Conservation (phyloP, 2,888 invertebrate species). For the Lasioglossum villosulum region DNA sequence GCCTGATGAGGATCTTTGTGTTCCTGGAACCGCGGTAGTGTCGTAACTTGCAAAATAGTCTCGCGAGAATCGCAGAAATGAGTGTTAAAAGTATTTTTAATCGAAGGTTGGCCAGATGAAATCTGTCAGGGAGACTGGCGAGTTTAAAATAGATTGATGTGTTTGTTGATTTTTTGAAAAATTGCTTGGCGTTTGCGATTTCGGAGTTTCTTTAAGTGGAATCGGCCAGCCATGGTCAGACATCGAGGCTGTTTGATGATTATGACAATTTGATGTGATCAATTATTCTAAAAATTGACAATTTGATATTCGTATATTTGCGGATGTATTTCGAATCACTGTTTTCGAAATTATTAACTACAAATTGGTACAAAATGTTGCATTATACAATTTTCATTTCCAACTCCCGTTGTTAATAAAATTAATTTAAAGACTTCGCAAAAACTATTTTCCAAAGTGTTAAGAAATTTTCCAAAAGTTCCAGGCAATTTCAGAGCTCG, state of each 20-base stretch:
- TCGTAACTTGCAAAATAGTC: not conserved
- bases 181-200: not conserved
- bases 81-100: not conserved
- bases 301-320: not conserved
- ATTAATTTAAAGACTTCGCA: too few relatives aligned
- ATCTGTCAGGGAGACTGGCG: not conserved
- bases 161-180: not conserved
- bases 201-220: not conserved
- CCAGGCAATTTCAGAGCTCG: not conserved
- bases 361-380: not conserved
- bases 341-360: not conserved
- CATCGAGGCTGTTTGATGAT: too few relatives aligned
- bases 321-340: not conserved
- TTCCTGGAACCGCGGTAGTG: not conserved
- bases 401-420: too few relatives aligned
- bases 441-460: not conserved
- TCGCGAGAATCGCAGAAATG: not conserved
- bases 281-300: not conserved
- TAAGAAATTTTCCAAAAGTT: not conserved
- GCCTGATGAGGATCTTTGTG: not conserved
- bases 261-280: not conserved
- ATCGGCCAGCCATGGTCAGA: not conserved
- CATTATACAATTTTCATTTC: not conserved
- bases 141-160: not conserved
- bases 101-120: not conserved